A percentile compares a stretch with the other conserved stretches of the same genome.
Evolutionary conservation across 2,113 vertebrate species (phyloP).

Genomic region (Aspidoscelis tigris): DNA sequence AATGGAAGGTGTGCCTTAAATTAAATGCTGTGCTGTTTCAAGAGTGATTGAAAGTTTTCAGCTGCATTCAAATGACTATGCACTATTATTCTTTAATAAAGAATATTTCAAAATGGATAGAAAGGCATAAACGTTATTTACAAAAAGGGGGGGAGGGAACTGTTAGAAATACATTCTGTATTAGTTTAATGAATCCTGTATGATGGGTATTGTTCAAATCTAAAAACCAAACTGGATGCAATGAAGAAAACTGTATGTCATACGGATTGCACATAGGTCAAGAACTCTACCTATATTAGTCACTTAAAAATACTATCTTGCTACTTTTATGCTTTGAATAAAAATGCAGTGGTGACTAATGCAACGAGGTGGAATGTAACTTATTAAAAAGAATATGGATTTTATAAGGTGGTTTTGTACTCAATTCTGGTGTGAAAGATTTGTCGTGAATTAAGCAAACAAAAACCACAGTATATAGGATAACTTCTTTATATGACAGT

Average conservation of each 20-base stretch:
- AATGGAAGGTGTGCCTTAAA: constrained; percentile 3
- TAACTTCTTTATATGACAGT: constrained; percentile 61
- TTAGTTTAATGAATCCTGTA: not conserved
- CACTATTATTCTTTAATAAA: not conserved
- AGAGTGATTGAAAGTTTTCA: not conserved
- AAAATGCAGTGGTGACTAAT: too few relatives aligned
- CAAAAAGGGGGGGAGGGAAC: not conserved
- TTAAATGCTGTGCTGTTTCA: not conserved
- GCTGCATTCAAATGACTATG: constrained; percentile 12
- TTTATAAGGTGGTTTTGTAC: not conserved
- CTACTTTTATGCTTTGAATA: too few relatives aligned
- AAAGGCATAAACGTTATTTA: not conserved
- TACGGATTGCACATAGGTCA: not conserved
- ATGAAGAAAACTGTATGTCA: not conserved
- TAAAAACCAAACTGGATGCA: not conserved
- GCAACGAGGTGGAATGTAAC: not conserved
- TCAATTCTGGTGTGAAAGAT: too few relatives aligned
- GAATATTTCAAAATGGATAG: not conserved
- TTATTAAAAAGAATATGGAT: not conserved
- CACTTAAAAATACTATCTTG: too few relatives aligned
- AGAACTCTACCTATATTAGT: too few relatives aligned
- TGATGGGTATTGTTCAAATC: not conserved
- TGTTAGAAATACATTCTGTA: not conserved
- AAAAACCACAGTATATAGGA: not conserved
- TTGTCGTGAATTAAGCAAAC: not conserved